phyloP scores from a whole-genome alignment of 2,888 invertebrate species.

The Hypselothyrea guttata region DNA sequence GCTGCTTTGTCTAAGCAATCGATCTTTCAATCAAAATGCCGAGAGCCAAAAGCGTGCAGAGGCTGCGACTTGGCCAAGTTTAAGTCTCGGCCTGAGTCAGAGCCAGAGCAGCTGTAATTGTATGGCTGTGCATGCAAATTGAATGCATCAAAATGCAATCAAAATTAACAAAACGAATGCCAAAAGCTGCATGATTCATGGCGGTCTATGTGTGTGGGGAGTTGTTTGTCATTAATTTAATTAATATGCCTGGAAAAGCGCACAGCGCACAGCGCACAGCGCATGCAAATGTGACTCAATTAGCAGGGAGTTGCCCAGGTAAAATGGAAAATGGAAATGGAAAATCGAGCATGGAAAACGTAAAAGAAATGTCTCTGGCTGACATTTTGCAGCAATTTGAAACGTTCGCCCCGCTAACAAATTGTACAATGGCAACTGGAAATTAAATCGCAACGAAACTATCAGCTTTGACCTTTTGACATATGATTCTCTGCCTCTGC shows the following conservation, averaged over 20 bases:
- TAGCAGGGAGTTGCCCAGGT: slow-evolving; percentile 39
- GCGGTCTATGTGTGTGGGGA: slow-evolving; percentile 26
- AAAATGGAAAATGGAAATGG: no score
- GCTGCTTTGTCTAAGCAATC: slow-evolving; percentile 69
- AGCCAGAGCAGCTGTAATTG: neutral
- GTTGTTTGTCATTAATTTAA: slow-evolving; percentile 60
- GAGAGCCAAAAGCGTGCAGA: slow-evolving; percentile 61
- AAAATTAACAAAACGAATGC: slow-evolving; percentile 65
- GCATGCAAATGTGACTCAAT: slow-evolving; percentile 67
- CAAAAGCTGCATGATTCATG: slow-evolving; percentile 47
- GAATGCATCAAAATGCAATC: slow-evolving; percentile 79
- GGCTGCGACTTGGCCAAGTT: slow-evolving; percentile 18
- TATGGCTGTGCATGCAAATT: slow-evolving; percentile 57
- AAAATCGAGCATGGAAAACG: no score
- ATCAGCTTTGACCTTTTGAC: slow-evolving; percentile 76
- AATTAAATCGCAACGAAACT: slow-evolving; percentile 57
- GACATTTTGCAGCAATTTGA: slow-evolving; percentile 75
- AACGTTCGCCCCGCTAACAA: slow-evolving; percentile 71
- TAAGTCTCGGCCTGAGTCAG: neutral
- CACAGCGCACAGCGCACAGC: no score
- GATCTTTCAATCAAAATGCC: slow-evolving; percentile 76
- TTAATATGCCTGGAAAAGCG: slow-evolving; percentile 67
- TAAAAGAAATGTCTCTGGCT: slow-evolving; percentile 55
- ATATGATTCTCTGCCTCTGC: slow-evolving; percentile 59
- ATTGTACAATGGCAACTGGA: slow-evolving; percentile 55